A percentile compares a stretch with the other conserved stretches of the same genome.
Conservation (phyloP, 1,140 invertebrate species). For the Drosophila elegans region DNA sequence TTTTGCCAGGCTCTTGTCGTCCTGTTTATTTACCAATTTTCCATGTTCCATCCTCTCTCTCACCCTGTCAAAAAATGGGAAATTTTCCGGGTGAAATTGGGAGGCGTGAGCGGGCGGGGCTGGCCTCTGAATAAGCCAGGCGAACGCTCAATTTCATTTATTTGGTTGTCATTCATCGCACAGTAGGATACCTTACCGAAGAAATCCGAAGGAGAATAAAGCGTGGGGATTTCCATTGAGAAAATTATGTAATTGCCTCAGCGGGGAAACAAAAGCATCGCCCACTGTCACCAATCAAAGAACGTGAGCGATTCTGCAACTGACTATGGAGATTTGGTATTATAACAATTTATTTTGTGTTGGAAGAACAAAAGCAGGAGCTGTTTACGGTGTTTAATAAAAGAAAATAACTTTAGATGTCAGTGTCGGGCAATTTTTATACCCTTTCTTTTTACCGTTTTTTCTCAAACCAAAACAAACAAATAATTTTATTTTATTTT, state of each 20-base stretch:
- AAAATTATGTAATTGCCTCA: conserved; percentile 47
- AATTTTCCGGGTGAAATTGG: conserved; percentile 27
- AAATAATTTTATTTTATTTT: too few species aligned
- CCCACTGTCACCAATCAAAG: conserved; percentile 48
- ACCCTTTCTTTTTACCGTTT: too few species aligned
- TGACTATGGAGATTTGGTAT: conserved; percentile 26
- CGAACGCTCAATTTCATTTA: conserved; percentile 67
- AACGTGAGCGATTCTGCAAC: conserved; percentile 24
- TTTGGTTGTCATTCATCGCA: conserved; percentile 69
- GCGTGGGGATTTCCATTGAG: conserved; percentile 19
- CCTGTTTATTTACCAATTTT: conserved; percentile 73
- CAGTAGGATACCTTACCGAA: conserved; percentile 41
- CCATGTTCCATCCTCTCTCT: conserved; percentile 9
- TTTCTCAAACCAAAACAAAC: too few species aligned
- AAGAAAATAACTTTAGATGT: not conserved
- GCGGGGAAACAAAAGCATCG: conserved; percentile 11
- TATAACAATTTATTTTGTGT: conserved; percentile 14
- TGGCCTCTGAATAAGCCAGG: conserved; percentile 39
- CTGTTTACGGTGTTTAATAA: not conserved
- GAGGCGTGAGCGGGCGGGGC: conserved; percentile 12
- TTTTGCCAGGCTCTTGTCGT: conserved; percentile 47
- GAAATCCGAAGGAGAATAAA: conserved; percentile 8
- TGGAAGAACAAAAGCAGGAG: not conserved
- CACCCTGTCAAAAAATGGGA: not conserved
- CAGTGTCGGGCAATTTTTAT: too few species aligned